These are phyloP conservation scores for Episyrphus balteatus DNA, from an alignment of 1,140 invertebrate species.

Conservation along the genomic window DNA sequence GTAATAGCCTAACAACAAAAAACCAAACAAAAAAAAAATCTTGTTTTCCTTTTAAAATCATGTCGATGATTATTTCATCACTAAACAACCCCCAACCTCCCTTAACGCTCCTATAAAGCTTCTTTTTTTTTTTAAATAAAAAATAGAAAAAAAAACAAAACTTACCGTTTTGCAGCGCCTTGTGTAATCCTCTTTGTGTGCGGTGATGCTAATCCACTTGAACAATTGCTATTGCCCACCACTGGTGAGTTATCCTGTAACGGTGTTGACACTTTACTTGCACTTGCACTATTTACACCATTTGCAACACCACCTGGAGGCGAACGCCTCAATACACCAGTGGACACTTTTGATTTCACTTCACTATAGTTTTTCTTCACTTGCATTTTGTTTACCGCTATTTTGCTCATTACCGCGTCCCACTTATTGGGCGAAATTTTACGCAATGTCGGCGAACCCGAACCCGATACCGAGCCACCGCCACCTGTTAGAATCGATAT, in stretches of 20 bases:
- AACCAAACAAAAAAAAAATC: too few species aligned
- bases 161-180: conserved; percentile 1
- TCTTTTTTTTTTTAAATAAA: too few species aligned
- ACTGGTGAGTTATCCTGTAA: neutral
- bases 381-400: conserved; percentile 57
- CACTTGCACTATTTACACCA: neutral
- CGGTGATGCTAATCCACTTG: conserved; percentile 2
- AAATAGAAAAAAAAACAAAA: neutral
- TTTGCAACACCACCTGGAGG: neutral
- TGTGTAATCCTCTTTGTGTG: neutral
- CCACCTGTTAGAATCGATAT: conserved; percentile 23
- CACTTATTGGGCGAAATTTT: conserved; percentile 45
- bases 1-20: too few species aligned
- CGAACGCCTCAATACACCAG: conserved; percentile 12
- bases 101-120: too few species aligned
- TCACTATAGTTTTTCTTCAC: conserved; percentile 63
- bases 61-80: too few species aligned
- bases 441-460: conserved; percentile 13
- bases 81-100: too few species aligned
- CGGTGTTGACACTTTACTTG: neutral
- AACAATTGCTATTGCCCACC: neutral
- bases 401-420: conserved; percentile 73
- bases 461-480: conserved; percentile 12
- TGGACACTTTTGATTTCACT: conserved; percentile 65
- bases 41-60: too few species aligned